phyloP scores from a whole-genome alignment of 1,140 invertebrate genomes.

The Hestina assimilis region DNA sequence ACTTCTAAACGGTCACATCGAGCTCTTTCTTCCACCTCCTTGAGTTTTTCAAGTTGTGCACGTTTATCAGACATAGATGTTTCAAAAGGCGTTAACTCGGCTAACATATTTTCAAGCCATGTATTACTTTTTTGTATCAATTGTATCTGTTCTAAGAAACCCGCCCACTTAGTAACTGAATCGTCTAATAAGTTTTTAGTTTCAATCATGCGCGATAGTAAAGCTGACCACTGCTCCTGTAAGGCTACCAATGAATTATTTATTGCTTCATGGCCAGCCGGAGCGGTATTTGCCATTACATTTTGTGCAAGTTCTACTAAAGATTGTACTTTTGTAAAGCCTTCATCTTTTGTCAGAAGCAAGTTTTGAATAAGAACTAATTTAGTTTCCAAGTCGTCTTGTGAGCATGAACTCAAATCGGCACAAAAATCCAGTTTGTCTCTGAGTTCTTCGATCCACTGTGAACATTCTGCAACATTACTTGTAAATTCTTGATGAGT shows the following conservation, averaged over 20 bases:
- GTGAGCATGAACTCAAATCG: slow-evolving; percentile 87
- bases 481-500: slow-evolving; percentile 93
- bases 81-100: slow-evolving; percentile 87
- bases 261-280: slow-evolving; percentile 90
- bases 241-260: slow-evolving; percentile 89
- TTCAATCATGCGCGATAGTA: slow-evolving; percentile 93
- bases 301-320: slow-evolving; percentile 93
- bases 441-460: slow-evolving; percentile 91
- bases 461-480: slow-evolving; percentile 86
- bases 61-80: slow-evolving; percentile 91
- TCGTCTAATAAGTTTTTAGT: slow-evolving; percentile 93
- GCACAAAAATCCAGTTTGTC: slow-evolving; percentile 91
- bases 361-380: slow-evolving; percentile 91
- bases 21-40: slow-evolving; percentile 92
- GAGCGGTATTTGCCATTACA: slow-evolving; percentile 95
- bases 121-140: slow-evolving; percentile 90
- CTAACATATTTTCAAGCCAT: slow-evolving; percentile 85
- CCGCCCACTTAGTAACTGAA: slow-evolving; percentile 93
- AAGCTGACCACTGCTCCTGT: slow-evolving; percentile 93
- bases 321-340: slow-evolving; percentile 91
- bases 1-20: slow-evolving; percentile 95
- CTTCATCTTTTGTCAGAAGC: slow-evolving; percentile 93
- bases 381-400: slow-evolving; percentile 92
- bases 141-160: slow-evolving; percentile 92
- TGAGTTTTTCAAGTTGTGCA: slow-evolving; percentile 90